These are phyloP conservation scores for Tuberolachnus salignus DNA, from an alignment of 2,888 invertebrate genomes.

Conservation along the genomic window DNA sequence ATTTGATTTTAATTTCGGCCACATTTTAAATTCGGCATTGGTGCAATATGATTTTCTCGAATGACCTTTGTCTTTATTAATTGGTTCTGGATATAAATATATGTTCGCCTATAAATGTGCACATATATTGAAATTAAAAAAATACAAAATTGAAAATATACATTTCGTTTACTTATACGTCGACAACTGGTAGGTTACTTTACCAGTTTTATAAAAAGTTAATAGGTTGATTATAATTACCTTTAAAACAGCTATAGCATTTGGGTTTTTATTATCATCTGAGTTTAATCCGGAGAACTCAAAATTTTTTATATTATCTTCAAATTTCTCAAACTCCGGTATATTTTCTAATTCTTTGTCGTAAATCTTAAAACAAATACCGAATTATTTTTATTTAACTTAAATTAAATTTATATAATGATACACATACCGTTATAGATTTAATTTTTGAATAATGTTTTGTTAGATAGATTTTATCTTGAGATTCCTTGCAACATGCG, in stretches of 20 bases:
- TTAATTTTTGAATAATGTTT: slow-evolving; percentile 19
- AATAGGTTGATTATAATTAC: slow-evolving; percentile 6
- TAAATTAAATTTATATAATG: too few relatives aligned
- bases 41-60: background rate
- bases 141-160: background rate
- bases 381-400: too few relatives aligned
- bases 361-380: slow-evolving; percentile 58
- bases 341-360: slow-evolving; percentile 64
- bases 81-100: background rate
- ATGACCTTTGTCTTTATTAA: background rate
- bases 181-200: too few relatives aligned
- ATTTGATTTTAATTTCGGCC: slow-evolving; percentile 63
- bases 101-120: slow-evolving; percentile 12
- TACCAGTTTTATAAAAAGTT: background rate
- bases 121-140: background rate
- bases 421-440: background rate
- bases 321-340: slow-evolving; percentile 65
- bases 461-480: background rate
- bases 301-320: slow-evolving; percentile 62
- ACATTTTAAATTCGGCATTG: slow-evolving; percentile 62
- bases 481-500: background rate
- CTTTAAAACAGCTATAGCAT: slow-evolving; percentile 28
- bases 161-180: too few relatives aligned
- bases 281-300: slow-evolving; percentile 24
- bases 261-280: background rate